Evolutionary conservation across 2,888 invertebrate genomes (phyloP), one percentile per base, ranked within the genome.

Genomic region (Pedicia rivosa): DNA sequence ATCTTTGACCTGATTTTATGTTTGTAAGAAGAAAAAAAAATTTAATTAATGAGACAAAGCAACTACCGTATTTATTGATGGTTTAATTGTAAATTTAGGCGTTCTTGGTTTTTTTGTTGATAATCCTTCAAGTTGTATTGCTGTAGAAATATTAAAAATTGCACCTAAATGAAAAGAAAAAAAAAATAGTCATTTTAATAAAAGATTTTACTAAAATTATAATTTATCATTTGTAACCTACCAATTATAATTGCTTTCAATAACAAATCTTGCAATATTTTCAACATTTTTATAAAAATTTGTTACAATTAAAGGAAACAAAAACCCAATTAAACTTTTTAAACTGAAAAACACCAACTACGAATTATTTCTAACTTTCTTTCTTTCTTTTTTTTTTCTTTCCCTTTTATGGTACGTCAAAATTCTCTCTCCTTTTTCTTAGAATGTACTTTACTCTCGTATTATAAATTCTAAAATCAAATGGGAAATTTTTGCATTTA

Each of bases 21-120:
- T n/a, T n/a, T 10, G 16, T 28, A 28, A 14, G 28, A 9, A 12
- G 16, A 15, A 29, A 29, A 2, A 12, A 17, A 7, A 5, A 30
- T 5, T 17, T 30, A n/a, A 14, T 30, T 14, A 14, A 12, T 22
- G 8, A 32, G 20, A 10, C 17, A 32, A 20, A 13, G 9, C 2
- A 19, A 35, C 38, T 36, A 42, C 40, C 3, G 65, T 66, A 0
- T 65, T n/a, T 10, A 12, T 26, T 44, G 56, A 55, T 34, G 59
- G 51, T 44, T 57, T 71, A 47, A 71, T 68, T 53, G 71, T 74
- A 48, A 72, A 72, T 56, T 75, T 75, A 31, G 74, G 72, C 42
- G 72, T 65, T 50, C 76, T 65, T 19, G 77, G 76, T 50, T 70
- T 71, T 46, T 70, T 61, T 7, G 72, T 72, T 17, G 72, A 69